Evolutionary conservation across 1,140 invertebrate genomes (phyloP), one percentile per base, ranked within the genome.

Genomic region (Papilio polytes): DNA sequence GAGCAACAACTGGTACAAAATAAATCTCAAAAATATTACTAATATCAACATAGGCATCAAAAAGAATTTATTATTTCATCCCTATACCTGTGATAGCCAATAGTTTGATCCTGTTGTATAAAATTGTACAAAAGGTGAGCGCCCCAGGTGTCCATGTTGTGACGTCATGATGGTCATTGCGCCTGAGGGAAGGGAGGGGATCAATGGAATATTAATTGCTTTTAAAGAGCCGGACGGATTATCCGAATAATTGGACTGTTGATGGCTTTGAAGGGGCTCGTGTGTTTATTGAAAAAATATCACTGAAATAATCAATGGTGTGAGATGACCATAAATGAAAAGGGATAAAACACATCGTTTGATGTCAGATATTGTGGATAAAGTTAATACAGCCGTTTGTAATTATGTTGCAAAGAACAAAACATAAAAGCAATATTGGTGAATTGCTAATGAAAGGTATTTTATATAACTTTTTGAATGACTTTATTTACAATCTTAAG

Each of bases 121-220:
- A 76, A 46, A 10, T 41, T 46, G n/a, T 13, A 3, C 46, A 41
- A 59, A 78, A 78, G 76, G 77, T 78, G 36, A 66, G 59, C 77
- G 77, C 77, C 83, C 74, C 84, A 87, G 81, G 84, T 85, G 82
- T 80, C 78, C 79, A 76, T 48, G 74, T 74, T 78, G 78, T 76
- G 74, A 63, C 74, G 51, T 82, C 80, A 86, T 82, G 78, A 66
- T 72, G 81, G 81, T 83, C 80, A 82, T 81, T 70, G 80, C 63
- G 78, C 80, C 66, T 81, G 80, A 70, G 78, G 80, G 83, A 73
- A 70, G 78, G 80, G 81, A 77, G 36, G 66, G 87, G 86, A 88
- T 86, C 88, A 87, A 90, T 89, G 86, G 90, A 90, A 90, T 92
- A 91, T 90, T 91, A 92, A 92, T 92, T 92, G 90, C 83, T 90